Evolutionary conservation across 2,113 vertebrate genomes (phyloP), one percentile per base, ranked within the genome.

Genomic region (Labeo rohita): DNA sequence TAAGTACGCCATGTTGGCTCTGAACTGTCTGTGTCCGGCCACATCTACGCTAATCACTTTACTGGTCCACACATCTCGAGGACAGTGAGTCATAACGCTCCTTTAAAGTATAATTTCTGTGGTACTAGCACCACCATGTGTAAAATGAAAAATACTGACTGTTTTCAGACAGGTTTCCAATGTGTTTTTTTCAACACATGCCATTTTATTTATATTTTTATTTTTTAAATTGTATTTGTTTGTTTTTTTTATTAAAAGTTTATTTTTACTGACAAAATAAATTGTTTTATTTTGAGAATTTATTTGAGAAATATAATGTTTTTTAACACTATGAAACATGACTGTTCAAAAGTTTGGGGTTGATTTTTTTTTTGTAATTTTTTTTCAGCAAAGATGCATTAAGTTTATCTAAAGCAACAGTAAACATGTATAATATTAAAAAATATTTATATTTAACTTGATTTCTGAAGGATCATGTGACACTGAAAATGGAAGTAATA

Each of bases 31-130:
- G 90, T 99, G 97, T 86, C 98, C 98, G 50, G 98, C 98, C 74
- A 99, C 97, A 47, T 99, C 98, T 86, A 99, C 98, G 5, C 93
- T 99, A 89, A 96, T 99, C 90, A 99, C 98, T 7, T 94, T 99
- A 39, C 95, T 99, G 47, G 97, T 99, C 73, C 98, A 99, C 90
- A 99, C 98, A 36, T 99, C 98, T 85, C 96, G 97, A 87, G 97
- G 98, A 93, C 96, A 97, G 98, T 99, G 94, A 97, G 98, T 97
- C 91, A 81, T 12, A 15, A 12, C 15, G 18, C 50, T 54, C n/a
- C 39, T 70, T 70, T 43, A 18, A 11, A 28, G 7, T 79, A 15
- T n/a, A 49, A 36, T 36, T 36, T 39, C 39, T 21, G 68, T 45
- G 43, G 18, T 73, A 47, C 43, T 73, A 73, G 4, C 2, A 16